Conservation (phyloP, 2,113 vertebrate genomes). For the Gnathonemus echidnorhynchus region DNA sequence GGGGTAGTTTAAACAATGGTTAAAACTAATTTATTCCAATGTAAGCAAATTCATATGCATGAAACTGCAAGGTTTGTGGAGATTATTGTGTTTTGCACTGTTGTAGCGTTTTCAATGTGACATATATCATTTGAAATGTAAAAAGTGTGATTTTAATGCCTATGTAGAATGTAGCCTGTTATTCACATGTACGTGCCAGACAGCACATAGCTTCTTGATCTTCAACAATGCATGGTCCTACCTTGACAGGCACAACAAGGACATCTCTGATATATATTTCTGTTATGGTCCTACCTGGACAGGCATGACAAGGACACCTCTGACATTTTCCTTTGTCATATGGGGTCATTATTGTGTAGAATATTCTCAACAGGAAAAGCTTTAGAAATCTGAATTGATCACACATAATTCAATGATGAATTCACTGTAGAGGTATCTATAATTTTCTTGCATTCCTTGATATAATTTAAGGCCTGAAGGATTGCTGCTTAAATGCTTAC, state of each 20-base stretch:
- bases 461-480: background rate
- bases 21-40: background rate
- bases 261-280: background rate
- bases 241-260: background rate
- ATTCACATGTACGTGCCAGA: background rate
- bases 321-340: background rate
- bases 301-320: background rate
- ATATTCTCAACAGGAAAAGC: background rate
- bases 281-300: background rate
- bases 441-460: background rate
- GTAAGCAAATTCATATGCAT: background rate
- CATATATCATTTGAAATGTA: background rate
- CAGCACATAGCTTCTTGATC: background rate
- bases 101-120: background rate
- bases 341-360: background rate
- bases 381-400: background rate
- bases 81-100: background rate
- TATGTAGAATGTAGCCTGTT: background rate
- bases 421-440: background rate
- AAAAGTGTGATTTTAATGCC: background rate
- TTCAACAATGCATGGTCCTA: background rate
- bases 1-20: background rate
- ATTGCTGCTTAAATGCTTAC: background rate
- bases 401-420: background rate
- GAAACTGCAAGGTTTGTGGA: background rate